Base-by-base conservation (phyloP, 2,797 vertebrate species). In the Halcyon chelicuti region DNA sequence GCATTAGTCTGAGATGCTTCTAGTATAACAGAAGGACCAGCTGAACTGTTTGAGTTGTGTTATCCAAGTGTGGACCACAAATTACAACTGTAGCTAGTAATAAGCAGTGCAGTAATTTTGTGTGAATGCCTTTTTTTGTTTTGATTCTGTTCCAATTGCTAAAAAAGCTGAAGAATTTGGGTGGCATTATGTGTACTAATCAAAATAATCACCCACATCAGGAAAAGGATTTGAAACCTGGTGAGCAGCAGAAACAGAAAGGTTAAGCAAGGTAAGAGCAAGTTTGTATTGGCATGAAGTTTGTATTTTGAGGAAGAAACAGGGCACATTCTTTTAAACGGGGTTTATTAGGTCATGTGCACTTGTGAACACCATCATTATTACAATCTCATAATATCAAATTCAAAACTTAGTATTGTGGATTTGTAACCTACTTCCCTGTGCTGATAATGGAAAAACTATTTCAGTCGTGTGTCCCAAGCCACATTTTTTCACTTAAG, bases 181-280 rank as follows among this genome's bases (percentile, higher is more conserved):
- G 86, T 93, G 37, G 87, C 60, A 76, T 96, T 97, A 86, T 88
- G 47, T 84, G 44, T 70, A 71, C 66, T 94, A 86, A 95, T 88
- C 70, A 92, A 94, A 96, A 76, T 96, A 96, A 96, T 95, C 86
- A 82, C 86, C 84, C n/a, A 39, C 73, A 57, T 91, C 31, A 86
- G 73, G 70, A 96, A 84, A 57, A 86, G 93, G 94, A 90, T 96
- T 96, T 96, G 83, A 84, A 82, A 86, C 78, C 23, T 91, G 71
- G 26, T 86, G 79, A 86, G 73, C 23, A 51, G 21, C 55, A 94
- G 82, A 83, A 88, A 81, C 73, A 76, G 72, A 65, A 90, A 96
- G 91, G 94, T 90, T 96, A 96, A 84, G 19, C 52, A 88, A 96
- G 93, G 85, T 90, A 66, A 88, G n/a, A 62, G 16, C 35, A 88